A percentile compares a stretch with the other conserved stretches of the same genome.
Evolutionary conservation across 1,140 invertebrate genomes (phyloP).

Genomic region (Holotrichia oblita): DNA sequence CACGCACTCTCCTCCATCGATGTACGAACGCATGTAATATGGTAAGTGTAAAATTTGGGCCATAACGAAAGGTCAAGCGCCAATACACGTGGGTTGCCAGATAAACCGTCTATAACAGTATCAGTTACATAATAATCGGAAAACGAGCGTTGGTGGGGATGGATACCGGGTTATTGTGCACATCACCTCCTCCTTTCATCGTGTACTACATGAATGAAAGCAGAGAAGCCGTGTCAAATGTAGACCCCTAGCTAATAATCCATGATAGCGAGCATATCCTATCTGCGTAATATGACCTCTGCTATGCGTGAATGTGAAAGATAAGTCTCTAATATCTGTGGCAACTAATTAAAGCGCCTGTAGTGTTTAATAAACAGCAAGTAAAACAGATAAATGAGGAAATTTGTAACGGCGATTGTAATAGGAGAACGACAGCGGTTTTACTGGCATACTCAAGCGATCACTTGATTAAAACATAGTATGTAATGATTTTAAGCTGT

Average conservation of each 20-base stretch:
- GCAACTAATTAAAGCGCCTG: conserved; percentile 17
- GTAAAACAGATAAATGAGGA: conserved; percentile 24
- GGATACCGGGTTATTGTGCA: background rate
- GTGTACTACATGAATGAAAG: background rate
- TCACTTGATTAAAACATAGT: background rate
- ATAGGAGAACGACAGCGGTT: conserved; percentile 5
- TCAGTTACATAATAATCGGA: conserved; percentile 13
- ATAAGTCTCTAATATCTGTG: conserved; percentile 9
- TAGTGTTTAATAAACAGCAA: conserved; percentile 24
- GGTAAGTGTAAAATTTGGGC: conserved; percentile 25
- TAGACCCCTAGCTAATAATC: background rate
- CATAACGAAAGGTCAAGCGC: conserved; percentile 20
- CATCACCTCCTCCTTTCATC: background rate
- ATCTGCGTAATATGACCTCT: conserved; percentile 30
- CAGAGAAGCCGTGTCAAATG: background rate
- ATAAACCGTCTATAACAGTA: background rate
- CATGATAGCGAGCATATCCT: conserved; percentile 12
- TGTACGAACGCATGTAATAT: background rate
- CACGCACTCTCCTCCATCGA: background rate
- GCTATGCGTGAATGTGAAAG: conserved; percentile 26
- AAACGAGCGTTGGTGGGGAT: background rate
- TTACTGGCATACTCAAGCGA: background rate
- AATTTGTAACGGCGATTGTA: background rate
- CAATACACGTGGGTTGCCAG: background rate
- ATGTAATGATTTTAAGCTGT: no score